These are phyloP conservation scores for Pelmatolapia mariae DNA, from an alignment of 2,113 vertebrate genomes.

Conservation along the genomic window DNA sequence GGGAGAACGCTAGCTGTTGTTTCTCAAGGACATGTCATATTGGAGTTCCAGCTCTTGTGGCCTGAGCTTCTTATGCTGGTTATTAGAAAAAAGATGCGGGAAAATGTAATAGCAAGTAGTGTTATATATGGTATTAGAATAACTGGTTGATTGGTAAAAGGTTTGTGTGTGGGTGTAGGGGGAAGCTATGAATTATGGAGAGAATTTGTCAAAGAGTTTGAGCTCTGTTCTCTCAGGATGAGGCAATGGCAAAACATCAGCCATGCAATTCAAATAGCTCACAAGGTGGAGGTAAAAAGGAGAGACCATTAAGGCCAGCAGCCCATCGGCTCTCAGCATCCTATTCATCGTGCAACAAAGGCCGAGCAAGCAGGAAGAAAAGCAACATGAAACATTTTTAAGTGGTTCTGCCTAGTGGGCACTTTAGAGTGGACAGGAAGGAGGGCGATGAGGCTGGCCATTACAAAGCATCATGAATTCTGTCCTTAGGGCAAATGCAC, in stretches of 20 bases:
- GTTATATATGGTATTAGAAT: neutral
- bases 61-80: neutral
- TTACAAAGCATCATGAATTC: conserved; percentile 51
- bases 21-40: conserved; percentile 34
- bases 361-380: neutral
- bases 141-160: neutral
- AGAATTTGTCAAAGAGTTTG: neutral
- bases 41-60: neutral
- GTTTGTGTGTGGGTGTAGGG: neutral
- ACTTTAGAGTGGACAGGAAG: neutral
- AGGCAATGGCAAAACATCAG: conserved; percentile 10
- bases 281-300: conserved; percentile 6
- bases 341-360: conserved; percentile 59
- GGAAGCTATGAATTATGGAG: conserved; percentile 28
- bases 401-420: conserved; percentile 50
- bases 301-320: conserved; percentile 38
- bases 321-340: conserved; percentile 19
- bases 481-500: conserved; percentile 43
- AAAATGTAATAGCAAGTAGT: neutral
- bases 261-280: conserved; percentile 31
- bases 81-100: neutral
- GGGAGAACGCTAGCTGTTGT: conserved; percentile 50
- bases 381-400: conserved; percentile 40
- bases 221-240: neutral
- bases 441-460: conserved; percentile 34